Evolutionary conservation across 2,797 vertebrate genomes (phyloP), one percentile per base, ranked within the genome.

Genomic region (Lateolabrax maculatus): DNA sequence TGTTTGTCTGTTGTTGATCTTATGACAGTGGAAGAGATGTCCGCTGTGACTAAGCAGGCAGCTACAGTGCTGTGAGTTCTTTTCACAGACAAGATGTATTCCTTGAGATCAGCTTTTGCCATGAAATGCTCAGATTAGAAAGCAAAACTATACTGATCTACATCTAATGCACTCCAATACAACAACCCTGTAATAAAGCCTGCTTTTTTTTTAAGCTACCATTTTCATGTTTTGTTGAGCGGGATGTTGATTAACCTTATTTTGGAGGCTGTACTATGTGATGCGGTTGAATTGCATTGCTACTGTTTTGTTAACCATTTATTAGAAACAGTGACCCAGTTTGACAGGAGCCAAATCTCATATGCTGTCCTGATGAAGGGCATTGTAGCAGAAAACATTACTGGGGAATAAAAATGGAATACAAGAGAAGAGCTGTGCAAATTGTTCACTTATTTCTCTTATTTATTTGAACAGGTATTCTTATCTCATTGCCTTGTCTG

Each of bases 1-100:
- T 72, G 39, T 51, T 64, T 60, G 43, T 69, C 43, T 56, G 29
- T 51, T 48, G 18, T 27, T 74, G 15, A 57, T n/a, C 36, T 23
- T 21, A 43, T 48, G 39, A 44, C 53, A 49, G 46, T 53, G 37
- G n/a, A 67, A 55, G n/a, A 39, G 16, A 75, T 51, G n/a, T 49
- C 18, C 73, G 64, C 46, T 51, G 34, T 52, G 19, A 48, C n/a
- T 27, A 6, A 64, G 13, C 25, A 6, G 15, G 18, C 23, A 36
- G 66, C 10, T 18, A 3, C 53, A 13, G 25, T 65, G 29, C 39
- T 56, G 43, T 25, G 25, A 58, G 34, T 29, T 72, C 16, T 41
- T 56, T 39, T 23, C 31, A 13, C 36, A 31, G 56, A 68, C 29
- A 15, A 11, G 31, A 44, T 68, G 21, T 46, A 1, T 60, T 46